Conservation (phyloP, 2,797 vertebrate genomes). For the Sebastes itinus region DNA sequence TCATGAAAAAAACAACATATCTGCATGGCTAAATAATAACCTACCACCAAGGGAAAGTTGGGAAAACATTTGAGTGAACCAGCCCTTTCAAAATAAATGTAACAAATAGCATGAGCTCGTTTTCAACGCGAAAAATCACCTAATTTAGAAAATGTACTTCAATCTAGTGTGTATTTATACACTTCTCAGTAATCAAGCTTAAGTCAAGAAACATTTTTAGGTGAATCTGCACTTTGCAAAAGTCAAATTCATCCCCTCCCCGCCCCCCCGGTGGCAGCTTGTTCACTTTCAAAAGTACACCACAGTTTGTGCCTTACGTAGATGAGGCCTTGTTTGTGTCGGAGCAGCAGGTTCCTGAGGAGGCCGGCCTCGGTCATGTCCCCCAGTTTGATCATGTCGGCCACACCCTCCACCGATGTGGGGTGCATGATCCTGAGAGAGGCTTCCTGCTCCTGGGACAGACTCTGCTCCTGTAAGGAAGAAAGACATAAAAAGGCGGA, state of each 20-base stretch:
- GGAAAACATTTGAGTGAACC: not conserved
- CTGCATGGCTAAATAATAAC: not conserved
- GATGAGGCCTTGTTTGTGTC: conserved; percentile 88
- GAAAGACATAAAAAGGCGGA: not conserved
- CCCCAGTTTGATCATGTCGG: conserved; percentile 93
- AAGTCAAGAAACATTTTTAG: not conserved
- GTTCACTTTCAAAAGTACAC: not conserved
- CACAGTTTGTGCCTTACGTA: conserved; percentile 85
- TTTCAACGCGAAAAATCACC: not conserved
- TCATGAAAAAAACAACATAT: not conserved
- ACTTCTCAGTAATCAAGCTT: not conserved
- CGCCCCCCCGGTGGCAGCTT: no score
- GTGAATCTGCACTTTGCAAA: no score
- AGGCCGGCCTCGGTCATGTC: conserved; percentile 93
- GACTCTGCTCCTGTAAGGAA: conserved; percentile 83
- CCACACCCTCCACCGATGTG: conserved; percentile 88
- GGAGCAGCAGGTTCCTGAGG: conserved; percentile 91
- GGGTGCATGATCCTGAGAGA: conserved; percentile 89
- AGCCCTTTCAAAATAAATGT: not conserved
- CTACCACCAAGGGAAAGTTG: no score
- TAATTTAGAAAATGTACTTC: not conserved
- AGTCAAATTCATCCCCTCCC: no score
- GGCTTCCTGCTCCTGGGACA: conserved; percentile 67
- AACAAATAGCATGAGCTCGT: not conserved
- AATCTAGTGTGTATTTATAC: not conserved